Conservation (phyloP, 2,888 invertebrate genomes). For the Masnerella sp. region DNA sequence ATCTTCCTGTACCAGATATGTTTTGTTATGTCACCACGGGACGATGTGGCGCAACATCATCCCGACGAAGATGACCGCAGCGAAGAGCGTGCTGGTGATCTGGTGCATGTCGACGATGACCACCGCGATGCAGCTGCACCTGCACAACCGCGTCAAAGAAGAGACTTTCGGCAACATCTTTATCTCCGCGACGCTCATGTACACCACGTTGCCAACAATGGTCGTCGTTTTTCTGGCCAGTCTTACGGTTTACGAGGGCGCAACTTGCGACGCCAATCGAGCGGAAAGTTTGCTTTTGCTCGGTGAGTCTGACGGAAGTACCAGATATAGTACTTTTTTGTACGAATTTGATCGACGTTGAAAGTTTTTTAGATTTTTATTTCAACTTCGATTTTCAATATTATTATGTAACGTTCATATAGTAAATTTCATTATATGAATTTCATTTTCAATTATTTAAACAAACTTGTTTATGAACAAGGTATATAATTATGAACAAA, state of each 20-base stretch:
- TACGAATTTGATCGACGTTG: no score
- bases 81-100: conserved; percentile 65
- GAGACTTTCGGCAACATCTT: conserved; percentile 64
- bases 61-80: conserved; percentile 52
- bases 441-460: no score
- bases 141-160: conserved; percentile 54
- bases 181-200: conserved; percentile 66
- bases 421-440: no score
- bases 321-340: no score
- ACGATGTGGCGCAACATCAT: conserved; percentile 52
- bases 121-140: conserved; percentile 67
- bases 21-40: conserved; percentile 57
- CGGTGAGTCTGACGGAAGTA: conserved; percentile 52
- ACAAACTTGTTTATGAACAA: no score
- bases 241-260: conserved; percentile 58
- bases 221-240: conserved; percentile 63
- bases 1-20: conserved; percentile 53
- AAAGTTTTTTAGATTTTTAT: no score
- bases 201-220: conserved; percentile 62
- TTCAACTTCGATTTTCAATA: no score
- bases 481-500: no score
- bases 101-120: conserved; percentile 66
- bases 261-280: conserved; percentile 51
- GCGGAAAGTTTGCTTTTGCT: conserved; percentile 62
- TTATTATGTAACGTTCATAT: no score